phyloP scores from a whole-genome alignment of 2,888 invertebrate genomes.

The Lepetodrilus schrolli region DNA sequence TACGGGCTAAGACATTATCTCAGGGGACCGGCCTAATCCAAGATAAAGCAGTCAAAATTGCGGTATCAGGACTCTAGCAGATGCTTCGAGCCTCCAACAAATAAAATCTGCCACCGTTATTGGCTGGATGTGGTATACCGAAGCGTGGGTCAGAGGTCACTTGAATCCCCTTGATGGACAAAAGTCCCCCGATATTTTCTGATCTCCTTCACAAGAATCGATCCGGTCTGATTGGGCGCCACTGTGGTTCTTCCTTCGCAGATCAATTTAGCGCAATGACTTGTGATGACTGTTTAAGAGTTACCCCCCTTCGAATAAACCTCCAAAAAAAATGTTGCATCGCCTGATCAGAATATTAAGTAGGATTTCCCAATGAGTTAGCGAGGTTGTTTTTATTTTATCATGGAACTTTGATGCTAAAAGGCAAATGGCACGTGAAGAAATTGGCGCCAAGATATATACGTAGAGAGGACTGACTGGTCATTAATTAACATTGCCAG shows the following conservation, averaged over 20 bases:
- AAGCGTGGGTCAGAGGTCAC: slow-evolving; percentile 36
- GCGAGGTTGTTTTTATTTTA: slow-evolving; percentile 4
- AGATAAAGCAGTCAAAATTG: slow-evolving; percentile 39
- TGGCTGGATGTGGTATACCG: slow-evolving; percentile 36
- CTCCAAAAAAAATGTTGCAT: neutral
- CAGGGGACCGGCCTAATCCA: slow-evolving; percentile 38
- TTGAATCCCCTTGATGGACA: slow-evolving; percentile 22
- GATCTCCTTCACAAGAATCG: slow-evolving; percentile 21
- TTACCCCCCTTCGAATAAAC: slow-evolving; percentile 10
- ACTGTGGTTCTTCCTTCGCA: neutral
- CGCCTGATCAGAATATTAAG: slow-evolving; percentile 18
- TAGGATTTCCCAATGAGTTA: neutral
- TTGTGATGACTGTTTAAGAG: slow-evolving; percentile 28
- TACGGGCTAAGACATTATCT: slow-evolving; percentile 37
- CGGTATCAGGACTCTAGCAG: slow-evolving; percentile 37
- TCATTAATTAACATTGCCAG: too few relatives aligned
- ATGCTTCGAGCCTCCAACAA: slow-evolving; percentile 36
- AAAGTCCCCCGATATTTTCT: slow-evolving; percentile 3
- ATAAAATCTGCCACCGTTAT: slow-evolving; percentile 41
- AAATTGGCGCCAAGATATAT: too few relatives aligned
- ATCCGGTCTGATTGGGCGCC: slow-evolving; percentile 22
- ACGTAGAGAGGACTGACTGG: too few relatives aligned
- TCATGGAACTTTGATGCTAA: too few relatives aligned
- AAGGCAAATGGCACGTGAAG: neutral
- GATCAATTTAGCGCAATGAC: slow-evolving; percentile 30